Percentiles rank a stretch among this genome's conserved stretches.
phyloP scores from a whole-genome alignment of 2,888 invertebrate genomes.

The Erebia palarica region DNA sequence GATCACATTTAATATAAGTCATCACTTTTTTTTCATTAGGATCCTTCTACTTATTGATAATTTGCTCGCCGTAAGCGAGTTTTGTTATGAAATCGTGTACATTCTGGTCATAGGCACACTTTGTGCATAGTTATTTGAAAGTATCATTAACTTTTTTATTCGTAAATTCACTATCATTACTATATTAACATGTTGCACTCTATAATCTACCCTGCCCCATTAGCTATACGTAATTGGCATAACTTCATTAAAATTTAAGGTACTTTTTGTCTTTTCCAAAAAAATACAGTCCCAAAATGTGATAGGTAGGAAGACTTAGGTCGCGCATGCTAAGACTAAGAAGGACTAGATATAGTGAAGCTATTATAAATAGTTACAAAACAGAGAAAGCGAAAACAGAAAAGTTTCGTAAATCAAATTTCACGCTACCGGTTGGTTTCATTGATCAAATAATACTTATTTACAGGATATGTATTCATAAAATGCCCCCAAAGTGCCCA shows the following conservation, averaged over 20 bases:
- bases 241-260: slow-evolving; percentile 32
- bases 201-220: slow-evolving; percentile 34
- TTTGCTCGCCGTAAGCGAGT: slow-evolving; percentile 63
- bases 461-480: too few relatives aligned
- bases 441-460: slow-evolving; percentile 5
- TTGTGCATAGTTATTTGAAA: slow-evolving; percentile 62
- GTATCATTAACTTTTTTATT: slow-evolving; percentile 55
- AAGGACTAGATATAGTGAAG: slow-evolving; percentile 35
- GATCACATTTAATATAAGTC: slow-evolving; percentile 70
- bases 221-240: slow-evolving; percentile 34
- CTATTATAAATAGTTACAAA: slow-evolving; percentile 37
- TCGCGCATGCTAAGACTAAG: slow-evolving; percentile 35
- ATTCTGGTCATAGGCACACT: slow-evolving; percentile 75
- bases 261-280: slow-evolving; percentile 25
- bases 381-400: not conserved
- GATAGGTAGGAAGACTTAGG: slow-evolving; percentile 43
- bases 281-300: slow-evolving; percentile 47
- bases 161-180: slow-evolving; percentile 44
- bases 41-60: slow-evolving; percentile 51
- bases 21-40: slow-evolving; percentile 57
- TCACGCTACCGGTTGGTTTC: slow-evolving; percentile 3
- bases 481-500: slow-evolving; percentile 4
- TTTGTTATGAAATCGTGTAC: slow-evolving; percentile 70
- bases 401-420: slow-evolving; percentile 5
- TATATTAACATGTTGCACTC: slow-evolving; percentile 29